Conservation (phyloP, 2,888 invertebrate genomes). For the Serripes groenlandicus region DNA sequence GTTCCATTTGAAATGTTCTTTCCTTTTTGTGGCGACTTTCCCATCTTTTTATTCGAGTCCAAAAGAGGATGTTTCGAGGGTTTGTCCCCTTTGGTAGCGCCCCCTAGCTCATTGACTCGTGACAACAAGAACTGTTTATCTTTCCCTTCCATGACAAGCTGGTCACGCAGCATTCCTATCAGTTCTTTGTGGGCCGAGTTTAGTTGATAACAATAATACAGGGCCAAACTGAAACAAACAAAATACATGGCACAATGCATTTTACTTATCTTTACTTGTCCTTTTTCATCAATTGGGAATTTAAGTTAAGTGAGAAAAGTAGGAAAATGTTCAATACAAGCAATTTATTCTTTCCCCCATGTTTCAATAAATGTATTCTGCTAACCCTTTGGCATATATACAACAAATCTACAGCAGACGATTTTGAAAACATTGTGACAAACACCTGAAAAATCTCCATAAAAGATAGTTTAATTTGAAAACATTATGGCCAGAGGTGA, state of each 20-base stretch:
- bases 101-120: slow-evolving; percentile 30
- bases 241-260: neutral
- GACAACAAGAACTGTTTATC: slow-evolving; percentile 61
- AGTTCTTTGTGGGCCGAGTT: slow-evolving; percentile 62
- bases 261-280: too few species aligned
- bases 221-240: slow-evolving; percentile 86
- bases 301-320: too few species aligned
- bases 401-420: too few species aligned
- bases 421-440: too few species aligned
- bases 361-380: too few species aligned
- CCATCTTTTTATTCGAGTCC: slow-evolving; percentile 2
- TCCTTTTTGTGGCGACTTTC: neutral
- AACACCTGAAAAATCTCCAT: too few species aligned
- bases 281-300: too few species aligned
- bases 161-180: slow-evolving; percentile 68
- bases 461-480: too few species aligned
- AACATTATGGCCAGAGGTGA: too few species aligned
- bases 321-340: too few species aligned
- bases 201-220: slow-evolving; percentile 67
- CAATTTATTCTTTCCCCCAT: too few species aligned
- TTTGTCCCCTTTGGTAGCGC: slow-evolving; percentile 6
- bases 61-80: neutral
- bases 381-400: too few species aligned
- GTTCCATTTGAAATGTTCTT: neutral
- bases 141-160: slow-evolving; percentile 70